Conservation (phyloP, 2,113 vertebrate genomes). For the Aegithalos caudatus region DNA sequence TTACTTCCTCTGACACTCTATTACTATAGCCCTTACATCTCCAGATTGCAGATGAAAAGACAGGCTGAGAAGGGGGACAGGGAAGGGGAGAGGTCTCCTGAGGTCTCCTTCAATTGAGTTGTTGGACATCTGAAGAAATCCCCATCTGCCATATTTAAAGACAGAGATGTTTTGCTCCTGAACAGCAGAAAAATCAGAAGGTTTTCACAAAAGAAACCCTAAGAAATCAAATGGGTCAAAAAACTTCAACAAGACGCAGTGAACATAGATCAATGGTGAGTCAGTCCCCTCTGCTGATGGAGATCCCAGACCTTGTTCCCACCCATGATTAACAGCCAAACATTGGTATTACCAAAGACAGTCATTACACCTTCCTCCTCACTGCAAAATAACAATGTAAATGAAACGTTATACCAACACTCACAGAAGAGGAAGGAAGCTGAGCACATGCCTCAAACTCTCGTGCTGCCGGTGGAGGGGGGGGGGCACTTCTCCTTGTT, state of each 20-base stretch:
- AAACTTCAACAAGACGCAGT: neutral
- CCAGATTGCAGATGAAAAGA: conserved; percentile 64
- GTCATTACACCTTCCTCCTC: neutral
- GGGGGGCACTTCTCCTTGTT: neutral
- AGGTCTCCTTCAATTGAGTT: conserved; percentile 45
- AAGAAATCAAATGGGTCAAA: conserved; percentile 45
- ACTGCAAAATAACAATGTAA: conserved; percentile 5
- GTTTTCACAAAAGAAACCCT: conserved; percentile 27
- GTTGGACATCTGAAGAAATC: conserved; percentile 50
- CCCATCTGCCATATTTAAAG: conserved; percentile 55
- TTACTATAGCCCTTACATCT: conserved; percentile 67
- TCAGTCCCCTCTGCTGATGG: conserved; percentile 7
- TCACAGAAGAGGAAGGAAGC: conserved; percentile 17
- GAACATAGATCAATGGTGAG: neutral
- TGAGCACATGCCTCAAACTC: neutral
- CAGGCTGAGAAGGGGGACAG: conserved; percentile 44
- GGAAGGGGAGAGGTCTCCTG: conserved; percentile 16
- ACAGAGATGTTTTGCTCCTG: conserved; percentile 47
- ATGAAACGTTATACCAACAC: neutral
- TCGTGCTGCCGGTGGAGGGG: accelerated
- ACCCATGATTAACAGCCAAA: neutral
- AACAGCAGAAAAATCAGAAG: conserved; percentile 44
- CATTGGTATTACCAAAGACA: neutral
- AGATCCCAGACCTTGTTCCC: neutral
- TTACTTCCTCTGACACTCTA: conserved; percentile 76